These are phyloP conservation scores for Periphyllus acericola DNA, from an alignment of 2,888 invertebrate genomes.

Conservation along the genomic window DNA sequence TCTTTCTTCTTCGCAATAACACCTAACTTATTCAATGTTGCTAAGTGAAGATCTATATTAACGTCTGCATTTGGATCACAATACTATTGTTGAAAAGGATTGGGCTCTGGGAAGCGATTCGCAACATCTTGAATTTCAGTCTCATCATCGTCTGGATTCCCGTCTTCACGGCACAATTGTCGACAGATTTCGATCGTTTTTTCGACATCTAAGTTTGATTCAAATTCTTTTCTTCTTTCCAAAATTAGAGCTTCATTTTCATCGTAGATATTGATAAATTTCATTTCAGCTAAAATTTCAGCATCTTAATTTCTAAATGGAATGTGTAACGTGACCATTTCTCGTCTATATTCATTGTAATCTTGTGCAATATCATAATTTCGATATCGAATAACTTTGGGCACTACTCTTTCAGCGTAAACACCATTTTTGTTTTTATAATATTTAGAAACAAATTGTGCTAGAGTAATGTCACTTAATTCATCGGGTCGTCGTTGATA, in stretches of 20 bases:
- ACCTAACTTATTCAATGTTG: neutral
- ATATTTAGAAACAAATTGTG: too few species aligned
- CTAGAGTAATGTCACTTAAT: too few species aligned
- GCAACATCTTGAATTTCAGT: neutral
- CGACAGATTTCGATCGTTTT: constrained; percentile 5
- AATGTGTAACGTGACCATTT: neutral
- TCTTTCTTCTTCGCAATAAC: constrained; percentile 5
- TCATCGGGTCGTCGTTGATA: neutral
- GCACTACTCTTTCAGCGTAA: too few species aligned
- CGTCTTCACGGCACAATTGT: constrained; percentile 6
- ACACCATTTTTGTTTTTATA: too few species aligned
- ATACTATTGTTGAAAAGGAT: neutral
- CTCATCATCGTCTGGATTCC: neutral
- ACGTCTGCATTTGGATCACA: neutral
- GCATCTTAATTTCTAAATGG: neutral
- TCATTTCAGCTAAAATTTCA: neutral
- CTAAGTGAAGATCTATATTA: neutral
- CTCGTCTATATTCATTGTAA: too few species aligned
- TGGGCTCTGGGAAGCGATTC: neutral
- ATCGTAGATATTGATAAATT: neutral
- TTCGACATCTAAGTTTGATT: neutral
- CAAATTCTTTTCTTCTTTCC: neutral
- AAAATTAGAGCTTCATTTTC: neutral
- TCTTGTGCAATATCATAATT: too few species aligned
- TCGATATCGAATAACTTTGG: too few species aligned